Percentiles rank a stretch among this genome's conserved stretches.
Evolutionary conservation across 2,113 vertebrate species (phyloP).

Genomic region (Rousettus leschenaultii): DNA sequence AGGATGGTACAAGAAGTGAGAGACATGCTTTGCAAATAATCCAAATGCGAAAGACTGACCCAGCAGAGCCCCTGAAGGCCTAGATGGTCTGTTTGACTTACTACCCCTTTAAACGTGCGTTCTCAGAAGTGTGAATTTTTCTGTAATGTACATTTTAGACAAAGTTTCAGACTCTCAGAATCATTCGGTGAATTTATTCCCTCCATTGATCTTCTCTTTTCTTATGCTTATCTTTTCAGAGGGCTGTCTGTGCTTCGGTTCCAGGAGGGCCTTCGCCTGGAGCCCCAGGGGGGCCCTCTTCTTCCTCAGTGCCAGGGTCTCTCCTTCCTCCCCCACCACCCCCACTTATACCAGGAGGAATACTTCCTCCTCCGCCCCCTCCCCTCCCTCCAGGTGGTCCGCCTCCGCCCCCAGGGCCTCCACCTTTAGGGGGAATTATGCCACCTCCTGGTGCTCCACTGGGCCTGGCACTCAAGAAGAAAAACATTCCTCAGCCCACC

Average conservation of each 20-base stretch:
- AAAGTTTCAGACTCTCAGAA: neutral
- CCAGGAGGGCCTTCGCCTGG: conserved; percentile 85
- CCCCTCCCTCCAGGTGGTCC: conserved; percentile 91
- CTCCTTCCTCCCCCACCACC: conserved; percentile 84
- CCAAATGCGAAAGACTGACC: no score
- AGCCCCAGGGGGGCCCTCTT: conserved; percentile 89
- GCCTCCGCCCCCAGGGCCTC: conserved; percentile 88
- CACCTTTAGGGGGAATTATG: conserved; percentile 85
- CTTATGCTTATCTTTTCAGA: conserved; percentile 82
- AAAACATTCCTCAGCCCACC: conserved; percentile 93
- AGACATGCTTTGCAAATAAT: neutral
- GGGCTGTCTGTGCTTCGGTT: conserved; percentile 83
- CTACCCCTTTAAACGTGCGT: neutral
- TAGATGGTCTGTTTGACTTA: neutral
- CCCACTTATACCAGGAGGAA: conserved; percentile 76
- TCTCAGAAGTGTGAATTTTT: neutral
- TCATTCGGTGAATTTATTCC: neutral
- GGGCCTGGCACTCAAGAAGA: conserved; percentile 89
- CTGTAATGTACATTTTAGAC: neutral
- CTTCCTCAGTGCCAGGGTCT: conserved; percentile 76
- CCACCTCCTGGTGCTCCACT: conserved; percentile 91
- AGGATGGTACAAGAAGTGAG: neutral
- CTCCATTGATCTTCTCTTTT: neutral
- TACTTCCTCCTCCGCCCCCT: conserved; percentile 82
- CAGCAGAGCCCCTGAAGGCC: neutral